phyloP scores from a whole-genome alignment of 2,888 invertebrate species.

The Monopis laevigella region DNA sequence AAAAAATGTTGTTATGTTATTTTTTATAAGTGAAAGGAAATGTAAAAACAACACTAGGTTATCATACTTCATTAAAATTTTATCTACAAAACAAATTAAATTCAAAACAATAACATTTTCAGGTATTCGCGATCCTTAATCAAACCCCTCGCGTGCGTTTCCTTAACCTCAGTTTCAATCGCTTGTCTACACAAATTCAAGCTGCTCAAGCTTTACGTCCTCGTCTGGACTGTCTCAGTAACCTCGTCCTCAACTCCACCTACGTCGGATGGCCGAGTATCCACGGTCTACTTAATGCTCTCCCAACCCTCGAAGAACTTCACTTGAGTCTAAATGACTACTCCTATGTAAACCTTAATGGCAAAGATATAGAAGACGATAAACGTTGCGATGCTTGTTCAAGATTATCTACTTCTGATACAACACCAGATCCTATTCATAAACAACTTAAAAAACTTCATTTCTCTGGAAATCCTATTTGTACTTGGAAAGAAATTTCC shows the following conservation, averaged over 20 bases:
- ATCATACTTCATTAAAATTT: not conserved
- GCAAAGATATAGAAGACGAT: slow-evolving; percentile 40
- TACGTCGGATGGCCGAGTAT: slow-evolving; percentile 87
- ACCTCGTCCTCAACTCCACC: slow-evolving; percentile 89
- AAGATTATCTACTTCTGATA: slow-evolving; percentile 38
- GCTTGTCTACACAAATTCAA: slow-evolving; percentile 75
- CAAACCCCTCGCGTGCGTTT: slow-evolving; percentile 91
- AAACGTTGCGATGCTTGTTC: slow-evolving; percentile 50
- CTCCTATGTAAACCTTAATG: slow-evolving; percentile 75
- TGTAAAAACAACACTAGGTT: not conserved
- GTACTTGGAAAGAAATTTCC: slow-evolving; percentile 83
- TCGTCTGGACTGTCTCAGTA: slow-evolving; percentile 71
- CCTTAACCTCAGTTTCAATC: slow-evolving; percentile 92
- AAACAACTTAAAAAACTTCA: slow-evolving; percentile 80
- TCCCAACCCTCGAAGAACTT: slow-evolving; percentile 87
- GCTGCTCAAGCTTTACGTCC: slow-evolving; percentile 57
- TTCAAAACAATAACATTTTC: not conserved
- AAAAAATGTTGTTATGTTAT: not conserved
- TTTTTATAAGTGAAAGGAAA: not conserved
- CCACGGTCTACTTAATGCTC: slow-evolving; percentile 76
- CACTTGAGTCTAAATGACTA: slow-evolving; percentile 94
- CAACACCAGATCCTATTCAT: slow-evolving; percentile 61
- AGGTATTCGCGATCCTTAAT: slow-evolving; percentile 87
- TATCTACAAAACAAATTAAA: too few relatives aligned
- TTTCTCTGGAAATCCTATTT: slow-evolving; percentile 88